phyloP scores from a whole-genome alignment of 1,140 invertebrate species.

The Drosophila aff. region DNA sequence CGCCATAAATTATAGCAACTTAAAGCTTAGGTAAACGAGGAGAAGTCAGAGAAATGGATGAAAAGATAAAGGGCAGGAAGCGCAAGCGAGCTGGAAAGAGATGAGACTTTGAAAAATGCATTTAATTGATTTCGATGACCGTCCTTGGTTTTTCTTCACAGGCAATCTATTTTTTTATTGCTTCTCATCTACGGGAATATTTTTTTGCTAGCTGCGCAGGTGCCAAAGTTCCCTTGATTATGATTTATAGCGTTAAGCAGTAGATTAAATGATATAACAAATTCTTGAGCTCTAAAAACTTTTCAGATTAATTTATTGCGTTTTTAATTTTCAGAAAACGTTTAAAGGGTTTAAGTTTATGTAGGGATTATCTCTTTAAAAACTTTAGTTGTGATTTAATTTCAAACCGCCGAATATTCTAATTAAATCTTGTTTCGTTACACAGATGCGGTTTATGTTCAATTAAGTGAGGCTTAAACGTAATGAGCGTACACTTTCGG shows the following conservation, averaged over 20 bases:
- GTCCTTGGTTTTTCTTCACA: conserved; percentile 34
- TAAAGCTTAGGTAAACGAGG: conserved; percentile 8
- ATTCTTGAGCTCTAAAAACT: not conserved
- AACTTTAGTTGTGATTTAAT: not conserved
- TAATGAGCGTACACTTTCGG: conserved; percentile 4
- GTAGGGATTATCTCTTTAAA: not conserved
- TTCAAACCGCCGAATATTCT: not conserved
- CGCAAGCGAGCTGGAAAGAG: conserved; percentile 1
- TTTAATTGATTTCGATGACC: conserved; percentile 72
- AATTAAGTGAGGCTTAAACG: conserved; percentile 20
- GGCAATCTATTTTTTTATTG: conserved; percentile 52
- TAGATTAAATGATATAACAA: conserved; percentile 1
- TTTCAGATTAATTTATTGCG: not conserved
- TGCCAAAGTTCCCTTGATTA: conserved; percentile 8
- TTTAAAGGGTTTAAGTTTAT: too few species aligned
- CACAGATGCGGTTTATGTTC: not conserved
- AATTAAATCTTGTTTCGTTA: not conserved
- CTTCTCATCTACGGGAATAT: not conserved
- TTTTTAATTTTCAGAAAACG: not conserved
- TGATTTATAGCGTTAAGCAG: conserved; percentile 27
- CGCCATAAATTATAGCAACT: conserved; percentile 77
- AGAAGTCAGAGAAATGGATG: conserved; percentile 1
- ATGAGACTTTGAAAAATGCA: conserved; percentile 53
- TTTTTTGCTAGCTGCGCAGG: not conserved
- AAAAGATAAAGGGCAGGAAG: conserved; percentile 13